Evolutionary conservation across 2,797 vertebrate species (phyloP), one percentile per base, ranked within the genome.

Genomic region (Buceros bicornis): DNA sequence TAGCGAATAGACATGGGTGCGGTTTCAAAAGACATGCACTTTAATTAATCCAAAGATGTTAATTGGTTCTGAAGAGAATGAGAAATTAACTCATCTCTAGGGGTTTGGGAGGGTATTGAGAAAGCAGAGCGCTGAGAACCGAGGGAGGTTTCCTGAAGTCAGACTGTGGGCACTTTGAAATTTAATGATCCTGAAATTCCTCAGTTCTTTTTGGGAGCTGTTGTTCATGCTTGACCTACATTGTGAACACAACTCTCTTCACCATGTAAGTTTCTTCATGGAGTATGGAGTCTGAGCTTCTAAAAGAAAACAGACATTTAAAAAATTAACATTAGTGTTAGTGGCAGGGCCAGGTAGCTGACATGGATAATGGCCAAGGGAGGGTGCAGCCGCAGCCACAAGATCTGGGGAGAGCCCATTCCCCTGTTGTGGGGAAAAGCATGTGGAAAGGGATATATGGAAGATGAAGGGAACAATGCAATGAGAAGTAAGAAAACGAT

Each of bases 41-140:
- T 96, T 90, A 84, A 89, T 78, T 85, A 81, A 87, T 47, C 24
- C 65, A 71, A n/a, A 87, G 22, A 14, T 64, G 56, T 29, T 61
- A 82, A 67, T 5, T 92, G 16, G 10, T 60, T 94, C 88, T 79
- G 50, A 72, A 48, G 28, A 71, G n/a, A 85, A 85, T 53, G 40
- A 93, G 53, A 82, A 81, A 70, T 28, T 54, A 56, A 26, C 31
- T 78, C 22, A 15, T 48, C 13, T 53, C 17, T 71, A 61, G 8
- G 33, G 16, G 16, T 45, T 42, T 85, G 40, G 71, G 65, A 91
- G 19, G 12, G 6, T 29, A 54, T 4, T 71, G 45, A 92, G 71
- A 83, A 93, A 87, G 13, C 15, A 87, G 42, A 54, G 6, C 2
- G 1, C 35, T 74, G 66, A 84, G 64, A 93, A 65, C 28, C 0